phyloP scores from a whole-genome alignment of 2,113 vertebrate genomes.

The Pseudorectes ferrugineus region DNA sequence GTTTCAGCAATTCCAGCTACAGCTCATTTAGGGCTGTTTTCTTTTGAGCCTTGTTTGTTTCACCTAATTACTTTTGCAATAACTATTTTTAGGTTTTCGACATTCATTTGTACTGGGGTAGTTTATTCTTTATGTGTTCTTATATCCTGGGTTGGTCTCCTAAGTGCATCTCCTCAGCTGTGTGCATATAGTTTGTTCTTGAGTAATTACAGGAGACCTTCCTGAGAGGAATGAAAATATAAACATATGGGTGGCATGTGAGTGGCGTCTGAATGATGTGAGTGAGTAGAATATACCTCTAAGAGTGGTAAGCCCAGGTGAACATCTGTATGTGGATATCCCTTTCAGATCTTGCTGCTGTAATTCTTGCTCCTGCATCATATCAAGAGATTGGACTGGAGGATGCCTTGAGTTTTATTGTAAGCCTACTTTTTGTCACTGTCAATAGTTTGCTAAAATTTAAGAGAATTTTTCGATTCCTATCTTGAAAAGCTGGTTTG shows the following conservation, averaged over 20 bases:
- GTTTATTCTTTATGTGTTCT: conserved; percentile 19
- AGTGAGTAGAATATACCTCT: neutral
- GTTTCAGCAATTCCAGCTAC: conserved; percentile 25
- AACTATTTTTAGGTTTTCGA: conserved; percentile 16
- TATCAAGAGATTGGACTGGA: neutral
- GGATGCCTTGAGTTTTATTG: neutral
- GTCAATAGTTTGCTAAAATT: neutral
- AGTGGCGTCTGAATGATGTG: neutral
- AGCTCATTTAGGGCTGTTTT: conserved; percentile 20
- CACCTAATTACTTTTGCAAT: conserved; percentile 30
- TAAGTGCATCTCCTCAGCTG: neutral
- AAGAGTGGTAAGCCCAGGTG: neutral
- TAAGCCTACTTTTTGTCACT: neutral
- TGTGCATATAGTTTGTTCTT: neutral
- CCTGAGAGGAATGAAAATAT: neutral
- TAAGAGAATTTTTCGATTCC: neutral
- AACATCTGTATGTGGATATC: neutral
- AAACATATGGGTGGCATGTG: neutral
- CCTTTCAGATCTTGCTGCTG: neutral
- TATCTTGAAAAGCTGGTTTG: neutral
- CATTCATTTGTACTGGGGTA: neutral
- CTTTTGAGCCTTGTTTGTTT: conserved; percentile 29
- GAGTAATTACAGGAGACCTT: neutral
- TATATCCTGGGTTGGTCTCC: neutral
- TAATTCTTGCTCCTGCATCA: neutral